Base-by-base conservation (phyloP, 35 echinoderm and acorn worm species). In the Lytechinus pictus region DNA sequence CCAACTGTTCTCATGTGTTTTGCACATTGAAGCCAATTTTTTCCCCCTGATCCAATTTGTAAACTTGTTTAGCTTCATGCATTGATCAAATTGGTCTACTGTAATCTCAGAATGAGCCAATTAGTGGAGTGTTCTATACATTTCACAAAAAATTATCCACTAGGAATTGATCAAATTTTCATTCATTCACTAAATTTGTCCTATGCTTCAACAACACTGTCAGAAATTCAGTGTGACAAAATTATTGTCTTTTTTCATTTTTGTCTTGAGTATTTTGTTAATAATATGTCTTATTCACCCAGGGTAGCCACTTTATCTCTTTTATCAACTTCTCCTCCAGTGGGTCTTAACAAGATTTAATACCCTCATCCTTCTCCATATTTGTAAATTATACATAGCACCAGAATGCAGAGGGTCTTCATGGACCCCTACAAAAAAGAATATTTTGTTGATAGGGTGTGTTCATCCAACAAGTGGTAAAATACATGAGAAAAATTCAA, bases 1-100 rank as follows among this genome's bases (percentile, higher is more conserved):
- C 88, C 88, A 90, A 90, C 29, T 90, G 88, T 90, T 44, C 6
- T 90, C 88, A 90, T 52, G n/a, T 79, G 66, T 79, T 79, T 79
- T n/a, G 66, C 66, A 79, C 66, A 79, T 79, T 16, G 66, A 24
- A 79, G 66, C 16, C 66, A 79, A 79, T 79, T 79, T 79, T 79
- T 79, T 79, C 19, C 19, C 19, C 66, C 19, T 79, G 66, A 79
- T 79, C 14, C 66, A 79, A 79, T 79, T 79, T 79, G 21, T 24
- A 79, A 79, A 79, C 66, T 71, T 79, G 66, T 24, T 24, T 79
- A 79, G 66, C 16, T 79, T 79, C 19, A 14, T 24, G n/a, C 66
- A 79, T 79, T 79, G 66, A 79, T 79, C n/a, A 79, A 79, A 79
- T 79, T 79, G 66, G 66, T 24, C 66, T 79, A 79, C 66, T 79